Conservation (phyloP, 2,888 invertebrate species). For the Apomyelois bistriatella region DNA sequence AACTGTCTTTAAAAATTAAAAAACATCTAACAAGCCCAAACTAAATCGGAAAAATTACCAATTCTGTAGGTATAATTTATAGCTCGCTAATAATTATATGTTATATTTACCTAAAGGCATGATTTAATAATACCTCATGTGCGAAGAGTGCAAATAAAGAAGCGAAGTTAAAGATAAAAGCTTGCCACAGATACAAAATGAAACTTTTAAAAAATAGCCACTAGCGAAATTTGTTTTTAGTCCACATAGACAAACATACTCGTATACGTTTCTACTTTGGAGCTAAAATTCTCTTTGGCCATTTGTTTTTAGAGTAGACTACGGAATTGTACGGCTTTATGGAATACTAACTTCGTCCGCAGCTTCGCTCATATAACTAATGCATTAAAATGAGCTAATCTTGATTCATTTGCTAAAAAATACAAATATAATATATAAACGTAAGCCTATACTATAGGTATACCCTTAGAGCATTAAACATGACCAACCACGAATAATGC, state of each 20-base stretch:
- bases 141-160: neutral
- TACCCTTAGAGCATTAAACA: no score
- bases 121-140: neutral
- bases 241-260: neutral
- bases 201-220: neutral
- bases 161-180: conserved; percentile 9
- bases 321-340: neutral
- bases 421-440: no score
- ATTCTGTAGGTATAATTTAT: no score
- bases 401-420: no score
- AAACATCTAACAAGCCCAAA: no score
- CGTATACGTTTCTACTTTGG: neutral
- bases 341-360: neutral
- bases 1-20: no score
- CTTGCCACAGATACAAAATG: conserved; percentile 10
- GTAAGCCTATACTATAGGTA: no score
- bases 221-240: conserved; percentile 1
- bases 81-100: no score
- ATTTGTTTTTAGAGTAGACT: conserved; percentile 1
- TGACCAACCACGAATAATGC: no score
- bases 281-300: conserved; percentile 6
- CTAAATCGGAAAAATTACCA: no score
- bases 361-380: no score
- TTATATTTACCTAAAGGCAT: neutral
- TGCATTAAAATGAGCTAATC: no score